Evolutionary conservation across 2,888 invertebrate species (phyloP).

Genomic region (Drosophila vallismaia): DNA sequence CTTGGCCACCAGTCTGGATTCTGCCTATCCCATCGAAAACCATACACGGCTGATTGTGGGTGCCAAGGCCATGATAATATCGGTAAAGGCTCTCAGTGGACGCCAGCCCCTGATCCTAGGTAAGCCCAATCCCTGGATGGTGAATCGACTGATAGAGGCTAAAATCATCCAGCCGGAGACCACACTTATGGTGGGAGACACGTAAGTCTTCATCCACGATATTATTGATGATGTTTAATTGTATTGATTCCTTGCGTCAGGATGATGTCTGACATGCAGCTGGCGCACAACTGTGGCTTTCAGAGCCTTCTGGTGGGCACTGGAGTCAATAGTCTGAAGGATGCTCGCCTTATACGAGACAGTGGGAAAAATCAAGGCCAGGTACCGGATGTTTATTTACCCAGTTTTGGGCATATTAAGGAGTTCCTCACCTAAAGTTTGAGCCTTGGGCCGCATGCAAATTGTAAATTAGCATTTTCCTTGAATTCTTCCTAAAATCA

Average conservation of each 20-base stretch:
- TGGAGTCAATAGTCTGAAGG: slow-evolving; percentile 45
- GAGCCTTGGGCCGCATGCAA: slow-evolving; percentile 24
- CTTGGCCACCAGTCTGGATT: slow-evolving; percentile 55
- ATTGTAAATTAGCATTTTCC: slow-evolving; percentile 41
- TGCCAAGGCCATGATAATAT: slow-evolving; percentile 57
- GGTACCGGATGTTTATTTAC: slow-evolving; percentile 61
- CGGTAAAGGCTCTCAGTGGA: slow-evolving; percentile 41
- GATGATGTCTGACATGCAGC: slow-evolving; percentile 53
- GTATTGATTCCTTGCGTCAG: slow-evolving; percentile 21
- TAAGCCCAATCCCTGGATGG: slow-evolving; percentile 66
- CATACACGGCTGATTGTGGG: slow-evolving; percentile 45
- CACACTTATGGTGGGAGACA: slow-evolving; percentile 66
- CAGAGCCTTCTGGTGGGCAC: slow-evolving; percentile 63
- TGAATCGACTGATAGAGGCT: background rate
- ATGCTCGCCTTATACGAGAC: slow-evolving; percentile 42
- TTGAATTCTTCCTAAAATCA: slow-evolving; percentile 35
- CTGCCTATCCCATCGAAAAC: slow-evolving; percentile 31
- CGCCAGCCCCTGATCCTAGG: slow-evolving; percentile 61
- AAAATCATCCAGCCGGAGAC: slow-evolving; percentile 50
- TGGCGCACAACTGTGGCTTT: slow-evolving; percentile 59
- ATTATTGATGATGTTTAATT: background rate
- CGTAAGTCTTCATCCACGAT: slow-evolving; percentile 45
- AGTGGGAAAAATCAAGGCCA: slow-evolving; percentile 26
- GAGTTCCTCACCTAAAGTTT: slow-evolving; percentile 49
- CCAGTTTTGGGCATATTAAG: slow-evolving; percentile 37